These are phyloP conservation scores for Papilio glaucus DNA, from an alignment of 1,140 invertebrate genomes.

Conservation along the genomic window DNA sequence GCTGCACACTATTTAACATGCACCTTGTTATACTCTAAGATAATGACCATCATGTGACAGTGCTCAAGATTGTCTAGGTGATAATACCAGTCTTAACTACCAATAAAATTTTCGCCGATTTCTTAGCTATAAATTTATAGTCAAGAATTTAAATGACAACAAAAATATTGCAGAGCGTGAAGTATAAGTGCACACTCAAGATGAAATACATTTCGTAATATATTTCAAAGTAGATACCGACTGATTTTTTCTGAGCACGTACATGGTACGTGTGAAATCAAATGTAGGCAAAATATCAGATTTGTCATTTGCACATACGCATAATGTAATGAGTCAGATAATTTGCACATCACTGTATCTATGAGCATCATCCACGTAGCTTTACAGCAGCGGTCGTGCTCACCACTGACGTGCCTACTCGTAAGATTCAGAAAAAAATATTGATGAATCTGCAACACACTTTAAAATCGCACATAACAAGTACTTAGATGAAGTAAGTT, in stretches of 20 bases:
- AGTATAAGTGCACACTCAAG: no score
- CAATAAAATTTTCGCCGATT: no score
- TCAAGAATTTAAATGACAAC: not conserved
- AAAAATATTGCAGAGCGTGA: not conserved
- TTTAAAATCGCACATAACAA: conserved; percentile 16
- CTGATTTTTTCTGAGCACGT: conserved; percentile 3
- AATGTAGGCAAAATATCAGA: not conserved
- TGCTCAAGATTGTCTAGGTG: no score
- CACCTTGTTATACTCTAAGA: no score
- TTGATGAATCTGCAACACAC: conserved; percentile 33
- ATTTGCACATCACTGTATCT: conserved; percentile 16
- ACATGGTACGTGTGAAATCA: conserved; percentile 5
- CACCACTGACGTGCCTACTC: conserved; percentile 23
- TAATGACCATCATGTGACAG: no score
- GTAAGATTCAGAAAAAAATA: conserved; percentile 25
- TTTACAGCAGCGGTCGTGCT: not conserved
- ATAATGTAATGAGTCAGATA: conserved; percentile 23
- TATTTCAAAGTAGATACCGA: conserved; percentile 10
- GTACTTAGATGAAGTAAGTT: conserved; percentile 12
- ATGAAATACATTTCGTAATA: conserved; percentile 1
- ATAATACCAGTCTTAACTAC: no score
- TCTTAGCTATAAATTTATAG: no score
- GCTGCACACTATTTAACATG: no score
- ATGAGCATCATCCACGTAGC: conserved; percentile 10
- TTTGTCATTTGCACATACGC: not conserved